phyloP scores from a whole-genome alignment of 2,797 vertebrate species.

The Lacerta agilis region DNA sequence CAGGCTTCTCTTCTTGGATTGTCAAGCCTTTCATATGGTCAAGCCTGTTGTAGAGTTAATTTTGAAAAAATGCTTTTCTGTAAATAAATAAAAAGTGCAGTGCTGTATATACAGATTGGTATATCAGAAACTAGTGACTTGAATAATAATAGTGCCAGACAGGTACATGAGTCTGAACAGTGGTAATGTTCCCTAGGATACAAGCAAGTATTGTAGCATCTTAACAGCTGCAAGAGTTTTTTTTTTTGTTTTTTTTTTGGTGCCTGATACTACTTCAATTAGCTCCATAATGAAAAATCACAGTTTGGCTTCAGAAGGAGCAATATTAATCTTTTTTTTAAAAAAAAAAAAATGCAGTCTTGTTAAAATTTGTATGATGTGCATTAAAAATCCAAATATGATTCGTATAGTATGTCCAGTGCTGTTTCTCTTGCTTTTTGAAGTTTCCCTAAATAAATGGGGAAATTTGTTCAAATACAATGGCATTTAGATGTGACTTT shows the following conservation, averaged over 20 bases:
- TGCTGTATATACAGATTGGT: not conserved
- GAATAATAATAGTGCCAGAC: constrained; percentile 28
- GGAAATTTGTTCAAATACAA: constrained; percentile 46
- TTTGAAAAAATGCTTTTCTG: not conserved
- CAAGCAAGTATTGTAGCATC: constrained; percentile 52
- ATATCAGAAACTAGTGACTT: not conserved
- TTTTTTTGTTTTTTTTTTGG: constrained; percentile 44
- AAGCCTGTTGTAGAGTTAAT: not conserved
- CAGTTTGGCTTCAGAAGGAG: constrained; percentile 50
- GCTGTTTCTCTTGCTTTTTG: constrained; percentile 45
- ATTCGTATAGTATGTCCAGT: constrained; percentile 28
- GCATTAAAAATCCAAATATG: not conserved
- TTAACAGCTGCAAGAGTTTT: constrained; percentile 60
- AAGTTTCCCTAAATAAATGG: constrained; percentile 38
- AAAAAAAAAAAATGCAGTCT: constrained; percentile 46
- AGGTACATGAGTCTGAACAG: constrained; percentile 49
- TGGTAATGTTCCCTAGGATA: constrained; percentile 64
- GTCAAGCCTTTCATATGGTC: not conserved
- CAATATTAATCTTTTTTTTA: constrained; percentile 59
- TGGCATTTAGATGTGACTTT: constrained; percentile 44
- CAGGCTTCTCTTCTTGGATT: not conserved
- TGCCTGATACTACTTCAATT: constrained; percentile 50
- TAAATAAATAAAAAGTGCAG: not conserved
- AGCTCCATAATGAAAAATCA: constrained; percentile 55
- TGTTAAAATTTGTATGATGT: constrained; percentile 51